Base-by-base conservation (phyloP, 2,113 vertebrate species). In the Vulpes ferrilata region DNA sequence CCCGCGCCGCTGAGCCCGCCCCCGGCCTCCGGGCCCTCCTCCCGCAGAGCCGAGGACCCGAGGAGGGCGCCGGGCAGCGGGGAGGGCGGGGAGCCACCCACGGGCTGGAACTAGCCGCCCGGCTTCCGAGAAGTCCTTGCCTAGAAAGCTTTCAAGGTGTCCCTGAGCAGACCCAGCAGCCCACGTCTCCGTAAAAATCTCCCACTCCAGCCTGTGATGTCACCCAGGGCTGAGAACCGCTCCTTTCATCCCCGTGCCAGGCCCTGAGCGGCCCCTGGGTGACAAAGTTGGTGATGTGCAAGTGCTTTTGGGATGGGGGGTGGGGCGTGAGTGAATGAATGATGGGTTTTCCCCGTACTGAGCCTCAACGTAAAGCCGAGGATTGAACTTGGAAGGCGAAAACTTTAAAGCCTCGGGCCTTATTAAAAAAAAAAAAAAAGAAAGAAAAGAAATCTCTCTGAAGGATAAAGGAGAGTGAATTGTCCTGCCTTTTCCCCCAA, bases 31-130 rank as follows among this genome's bases (percentile, higher is more conserved):
- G 3, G 0, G 12, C 23, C 73, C 23, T 23, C 12, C 12, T 12
- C 23, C 7, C 12, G 6, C 22, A 5, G 11, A 76, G 38, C 25
- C 7, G 12, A 51, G 13, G 62, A 6, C 38, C 2, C 1, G 35
- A 43, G 0, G 51, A 53, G 64, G 53, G 5, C 30, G 3, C 1
- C 0, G 0, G 1, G 25, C 25, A 6, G 5, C 30, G 12, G 19
- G 4, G 27, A 35, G 22, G 48, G 1, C 23, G 0, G 60, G 65
- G 22, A 65, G 22, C 62, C 13, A 25, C 27, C 12, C 3, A 1
- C 2, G 5, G 20, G 15, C 27, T 17, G 19, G 23, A 32, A 22
- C 13, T 7, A 19, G 27, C 53, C 23, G 43, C 59, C 86, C 19
- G 74, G n/a, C 7, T 7, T 20, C 22, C 0, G 22, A 85, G 65